Percentiles rank a stretch among this genome's conserved stretches.
These are phyloP conservation scores for Bellardia bayeri DNA, from an alignment of 2,888 invertebrate genomes.

Conservation along the genomic window DNA sequence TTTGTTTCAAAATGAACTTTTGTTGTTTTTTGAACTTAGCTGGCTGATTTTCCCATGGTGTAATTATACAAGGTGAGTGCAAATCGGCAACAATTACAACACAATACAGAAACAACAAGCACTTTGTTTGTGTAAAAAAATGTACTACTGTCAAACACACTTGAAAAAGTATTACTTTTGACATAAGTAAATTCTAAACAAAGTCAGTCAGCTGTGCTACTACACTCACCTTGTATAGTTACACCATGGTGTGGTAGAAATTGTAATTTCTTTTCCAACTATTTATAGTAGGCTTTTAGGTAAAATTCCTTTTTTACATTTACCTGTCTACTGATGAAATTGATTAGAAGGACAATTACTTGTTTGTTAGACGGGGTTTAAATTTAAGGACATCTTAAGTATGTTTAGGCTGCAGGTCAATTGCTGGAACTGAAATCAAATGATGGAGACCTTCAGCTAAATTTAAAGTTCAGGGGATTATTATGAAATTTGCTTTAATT, in stretches of 20 bases:
- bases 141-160: no score
- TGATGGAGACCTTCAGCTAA: neutral
- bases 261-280: constrained; percentile 1
- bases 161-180: no score
- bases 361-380: neutral
- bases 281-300: neutral
- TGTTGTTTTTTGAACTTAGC: constrained; percentile 38
- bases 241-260: neutral
- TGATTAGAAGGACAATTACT: neutral
- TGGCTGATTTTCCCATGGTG: neutral
- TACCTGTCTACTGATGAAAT: constrained; percentile 1
- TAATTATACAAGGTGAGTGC: no score
- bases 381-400: neutral
- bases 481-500: no score
- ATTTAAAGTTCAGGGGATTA: neutral
- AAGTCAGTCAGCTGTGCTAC: no score
- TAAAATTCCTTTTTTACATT: neutral
- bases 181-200: no score
- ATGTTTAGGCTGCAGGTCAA: constrained; percentile 12
- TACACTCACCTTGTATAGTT: no score
- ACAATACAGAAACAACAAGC: no score
- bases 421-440: neutral
- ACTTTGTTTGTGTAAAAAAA: no score
- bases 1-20: constrained; percentile 45
- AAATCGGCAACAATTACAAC: no score